These are phyloP conservation scores for Drosophila neutralis DNA, from an alignment of 2,888 invertebrate species.

Conservation along the genomic window DNA sequence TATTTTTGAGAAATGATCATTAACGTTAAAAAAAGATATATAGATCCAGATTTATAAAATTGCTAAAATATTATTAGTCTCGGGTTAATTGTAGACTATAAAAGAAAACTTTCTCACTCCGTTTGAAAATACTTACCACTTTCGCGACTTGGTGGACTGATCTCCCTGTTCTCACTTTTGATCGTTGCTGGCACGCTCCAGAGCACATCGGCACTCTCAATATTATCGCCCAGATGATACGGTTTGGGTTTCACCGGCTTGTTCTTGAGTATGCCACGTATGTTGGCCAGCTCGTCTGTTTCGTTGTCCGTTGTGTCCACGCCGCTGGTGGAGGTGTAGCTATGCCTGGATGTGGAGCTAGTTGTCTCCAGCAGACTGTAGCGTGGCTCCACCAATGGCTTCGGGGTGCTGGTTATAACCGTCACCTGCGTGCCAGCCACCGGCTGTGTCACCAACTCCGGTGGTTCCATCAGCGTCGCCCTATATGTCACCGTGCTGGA, in stretches of 20 bases:
- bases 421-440: slow-evolving; percentile 72
- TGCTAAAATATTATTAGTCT: background rate
- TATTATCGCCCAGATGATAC: slow-evolving; percentile 90
- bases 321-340: slow-evolving; percentile 81
- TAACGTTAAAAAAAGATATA: background rate
- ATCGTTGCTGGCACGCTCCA: slow-evolving; percentile 86
- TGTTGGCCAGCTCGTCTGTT: slow-evolving; percentile 85
- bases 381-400: slow-evolving; percentile 56
- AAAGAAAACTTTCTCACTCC: background rate
- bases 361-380: slow-evolving; percentile 62
- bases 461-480: slow-evolving; percentile 71
- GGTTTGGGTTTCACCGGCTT: slow-evolving; percentile 91
- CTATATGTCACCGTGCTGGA: slow-evolving; percentile 76
- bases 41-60: background rate
- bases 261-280: slow-evolving; percentile 90
- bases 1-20: background rate
- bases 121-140: slow-evolving; percentile 51
- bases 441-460: slow-evolving; percentile 57
- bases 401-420: slow-evolving; percentile 76
- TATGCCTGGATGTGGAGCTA: slow-evolving; percentile 66
- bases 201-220: slow-evolving; percentile 84
- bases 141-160: slow-evolving; percentile 44
- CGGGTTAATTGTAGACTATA: background rate
- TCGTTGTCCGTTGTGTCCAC: slow-evolving; percentile 82
- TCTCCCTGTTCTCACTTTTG: slow-evolving; percentile 78